Evolutionary conservation across 1,140 invertebrate genomes (phyloP).

Genomic region (Pemphigus obesinymphae): DNA sequence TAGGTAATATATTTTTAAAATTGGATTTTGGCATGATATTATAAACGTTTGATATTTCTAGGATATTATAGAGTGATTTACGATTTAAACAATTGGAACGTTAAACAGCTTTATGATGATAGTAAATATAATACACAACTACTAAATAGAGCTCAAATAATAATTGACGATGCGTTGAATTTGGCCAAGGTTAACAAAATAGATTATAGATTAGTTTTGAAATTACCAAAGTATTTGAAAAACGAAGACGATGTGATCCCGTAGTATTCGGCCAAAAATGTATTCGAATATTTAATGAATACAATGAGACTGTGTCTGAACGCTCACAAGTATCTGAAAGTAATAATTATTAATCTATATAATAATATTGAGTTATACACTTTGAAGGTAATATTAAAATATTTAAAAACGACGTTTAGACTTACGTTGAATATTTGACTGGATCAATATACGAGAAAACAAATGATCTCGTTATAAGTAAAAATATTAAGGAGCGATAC

Average conservation of each 20-base stretch:
- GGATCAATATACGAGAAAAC: neutral
- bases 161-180: constrained; percentile 60
- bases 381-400: neutral
- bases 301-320: neutral
- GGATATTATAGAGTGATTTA: constrained; percentile 59
- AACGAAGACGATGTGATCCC: constrained; percentile 56
- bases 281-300: constrained; percentile 7
- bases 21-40: neutral
- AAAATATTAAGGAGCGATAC: neutral
- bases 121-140: constrained; percentile 36
- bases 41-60: too few species aligned
- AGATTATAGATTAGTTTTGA: constrained; percentile 53
- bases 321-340: neutral
- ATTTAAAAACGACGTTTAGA: neutral
- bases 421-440: neutral
- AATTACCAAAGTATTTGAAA: constrained; percentile 51
- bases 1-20: neutral
- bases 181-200: constrained; percentile 53
- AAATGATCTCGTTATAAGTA: neutral
- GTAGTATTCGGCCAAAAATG: constrained; percentile 53
- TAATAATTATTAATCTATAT: too few species aligned
- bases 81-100: constrained; percentile 54
- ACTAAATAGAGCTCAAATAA: constrained; percentile 56
- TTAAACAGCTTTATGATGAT: constrained; percentile 25
- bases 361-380: too few species aligned